Conservation (phyloP, 1,140 invertebrate species). For the Dufourea novaeangliae region DNA sequence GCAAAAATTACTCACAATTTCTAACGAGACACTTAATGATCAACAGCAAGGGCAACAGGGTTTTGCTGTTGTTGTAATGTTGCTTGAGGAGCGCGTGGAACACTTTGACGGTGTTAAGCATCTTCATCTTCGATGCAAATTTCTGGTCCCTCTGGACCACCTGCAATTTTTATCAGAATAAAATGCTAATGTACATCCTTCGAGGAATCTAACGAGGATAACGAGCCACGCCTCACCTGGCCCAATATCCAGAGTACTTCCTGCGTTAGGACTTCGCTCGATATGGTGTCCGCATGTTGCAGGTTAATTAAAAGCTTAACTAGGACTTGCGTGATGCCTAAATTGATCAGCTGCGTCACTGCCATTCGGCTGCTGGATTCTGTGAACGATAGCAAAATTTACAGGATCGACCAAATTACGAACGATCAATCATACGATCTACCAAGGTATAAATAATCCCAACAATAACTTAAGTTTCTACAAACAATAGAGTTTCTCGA, state of each 20-base stretch:
- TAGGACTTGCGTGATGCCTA: slow-evolving; percentile 79
- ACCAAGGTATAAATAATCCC: too few species aligned
- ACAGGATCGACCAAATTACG: too few species aligned
- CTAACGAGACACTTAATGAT: slow-evolving; percentile 85
- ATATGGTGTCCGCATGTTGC: slow-evolving; percentile 74
- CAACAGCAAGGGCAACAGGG: slow-evolving; percentile 84
- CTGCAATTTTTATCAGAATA: slow-evolving; percentile 76
- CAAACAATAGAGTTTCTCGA: slow-evolving; percentile 5
- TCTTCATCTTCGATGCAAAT: slow-evolving; percentile 84
- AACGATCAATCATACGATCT: slow-evolving; percentile 25
- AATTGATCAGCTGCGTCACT: slow-evolving; percentile 78
- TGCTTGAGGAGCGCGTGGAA: slow-evolving; percentile 84
- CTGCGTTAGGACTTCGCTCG: slow-evolving; percentile 77
- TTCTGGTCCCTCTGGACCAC: slow-evolving; percentile 82
- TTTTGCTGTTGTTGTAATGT: slow-evolving; percentile 84
- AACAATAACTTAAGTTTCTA: too few species aligned
- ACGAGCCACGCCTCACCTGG: slow-evolving; percentile 70
- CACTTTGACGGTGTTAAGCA: slow-evolving; percentile 83
- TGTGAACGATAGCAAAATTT: slow-evolving; percentile 62
- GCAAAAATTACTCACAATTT: slow-evolving; percentile 82
- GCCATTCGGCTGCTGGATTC: slow-evolving; percentile 74
- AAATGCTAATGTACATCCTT: not conserved
- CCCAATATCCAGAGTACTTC: slow-evolving; percentile 81
- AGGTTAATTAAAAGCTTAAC: slow-evolving; percentile 78
- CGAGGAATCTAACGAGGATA: accelerated